These are phyloP conservation scores for Drosophila repletoides DNA, from an alignment of 1,140 invertebrate species.

Conservation along the genomic window DNA sequence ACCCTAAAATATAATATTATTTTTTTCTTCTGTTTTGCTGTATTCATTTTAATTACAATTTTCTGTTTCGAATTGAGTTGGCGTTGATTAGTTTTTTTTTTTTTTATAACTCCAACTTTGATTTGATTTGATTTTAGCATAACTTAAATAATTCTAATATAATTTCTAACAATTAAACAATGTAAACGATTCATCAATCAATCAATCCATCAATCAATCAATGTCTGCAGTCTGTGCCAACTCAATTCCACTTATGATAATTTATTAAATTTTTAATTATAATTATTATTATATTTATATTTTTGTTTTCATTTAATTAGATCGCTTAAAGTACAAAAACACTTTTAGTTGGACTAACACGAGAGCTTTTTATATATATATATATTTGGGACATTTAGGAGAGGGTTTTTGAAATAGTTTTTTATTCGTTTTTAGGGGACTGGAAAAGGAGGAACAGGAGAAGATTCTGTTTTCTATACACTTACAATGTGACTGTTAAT, in stretches of 20 bases:
- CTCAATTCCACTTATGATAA: constrained; percentile 63
- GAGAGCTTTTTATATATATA: too few relatives aligned
- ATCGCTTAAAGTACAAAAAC: constrained; percentile 73
- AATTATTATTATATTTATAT: constrained; percentile 31
- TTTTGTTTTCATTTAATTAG: constrained; percentile 57
- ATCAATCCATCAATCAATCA: constrained; percentile 37
- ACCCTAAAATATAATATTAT: constrained; percentile 63
- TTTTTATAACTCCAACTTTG: constrained; percentile 28
- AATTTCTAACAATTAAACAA: constrained; percentile 54
- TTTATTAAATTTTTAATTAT: constrained; percentile 34
- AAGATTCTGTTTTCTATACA: constrained; percentile 55
- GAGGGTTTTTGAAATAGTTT: constrained; percentile 12
- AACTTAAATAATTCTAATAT: constrained; percentile 49
- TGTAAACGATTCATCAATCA: constrained; percentile 23
- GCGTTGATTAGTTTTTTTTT: constrained; percentile 23
- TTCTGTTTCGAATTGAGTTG: constrained; percentile 47
- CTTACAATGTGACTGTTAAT: constrained; percentile 47
- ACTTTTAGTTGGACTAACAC: constrained; percentile 76
- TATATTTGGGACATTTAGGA: constrained; percentile 10
- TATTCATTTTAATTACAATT: constrained; percentile 57
- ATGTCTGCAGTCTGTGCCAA: constrained; percentile 71
- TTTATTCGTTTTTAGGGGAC: neutral
- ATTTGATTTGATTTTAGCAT: constrained; percentile 17
- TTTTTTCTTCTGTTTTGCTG: constrained; percentile 26
- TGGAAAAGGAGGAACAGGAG: neutral